Conservation (phyloP, 2,113 vertebrate species). For the Pionites leucogaster region DNA sequence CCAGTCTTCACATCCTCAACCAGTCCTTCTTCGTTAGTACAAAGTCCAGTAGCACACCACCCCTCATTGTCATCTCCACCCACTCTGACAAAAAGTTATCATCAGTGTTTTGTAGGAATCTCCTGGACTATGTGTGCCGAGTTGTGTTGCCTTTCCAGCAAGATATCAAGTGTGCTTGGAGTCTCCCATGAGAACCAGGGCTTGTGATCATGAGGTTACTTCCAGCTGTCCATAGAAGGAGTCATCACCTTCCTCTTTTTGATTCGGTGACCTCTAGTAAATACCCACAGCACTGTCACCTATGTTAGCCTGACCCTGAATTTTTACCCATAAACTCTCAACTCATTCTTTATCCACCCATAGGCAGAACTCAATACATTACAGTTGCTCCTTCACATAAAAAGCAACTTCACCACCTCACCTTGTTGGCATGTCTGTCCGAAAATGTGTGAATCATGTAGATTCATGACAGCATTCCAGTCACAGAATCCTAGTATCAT, state of each 20-base stretch:
- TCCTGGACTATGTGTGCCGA: not conserved
- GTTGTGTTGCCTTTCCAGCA: not conserved
- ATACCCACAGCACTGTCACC: not conserved
- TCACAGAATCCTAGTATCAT: not conserved
- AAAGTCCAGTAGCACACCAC: not conserved
- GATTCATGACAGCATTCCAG: not conserved
- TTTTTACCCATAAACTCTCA: not conserved
- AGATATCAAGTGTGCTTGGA: not conserved
- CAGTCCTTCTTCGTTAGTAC: not conserved
- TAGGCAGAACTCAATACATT: not conserved
- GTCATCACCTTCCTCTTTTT: not conserved
- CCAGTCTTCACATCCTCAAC: not conserved
- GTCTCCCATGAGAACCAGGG: not conserved
- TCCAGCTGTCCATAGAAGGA: not conserved
- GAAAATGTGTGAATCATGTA: not conserved
- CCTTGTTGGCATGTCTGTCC: not conserved
- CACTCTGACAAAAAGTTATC: not conserved
- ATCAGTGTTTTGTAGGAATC: not conserved
- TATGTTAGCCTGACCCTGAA: not conserved
- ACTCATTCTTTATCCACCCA: not conserved
- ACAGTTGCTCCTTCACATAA: not conserved
- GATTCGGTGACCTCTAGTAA: not conserved
- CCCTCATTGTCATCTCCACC: not conserved
- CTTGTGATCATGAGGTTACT: not conserved
- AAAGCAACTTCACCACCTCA: not conserved